phyloP scores from a whole-genome alignment of 2,113 vertebrate species.

The Murina feae region DNA sequence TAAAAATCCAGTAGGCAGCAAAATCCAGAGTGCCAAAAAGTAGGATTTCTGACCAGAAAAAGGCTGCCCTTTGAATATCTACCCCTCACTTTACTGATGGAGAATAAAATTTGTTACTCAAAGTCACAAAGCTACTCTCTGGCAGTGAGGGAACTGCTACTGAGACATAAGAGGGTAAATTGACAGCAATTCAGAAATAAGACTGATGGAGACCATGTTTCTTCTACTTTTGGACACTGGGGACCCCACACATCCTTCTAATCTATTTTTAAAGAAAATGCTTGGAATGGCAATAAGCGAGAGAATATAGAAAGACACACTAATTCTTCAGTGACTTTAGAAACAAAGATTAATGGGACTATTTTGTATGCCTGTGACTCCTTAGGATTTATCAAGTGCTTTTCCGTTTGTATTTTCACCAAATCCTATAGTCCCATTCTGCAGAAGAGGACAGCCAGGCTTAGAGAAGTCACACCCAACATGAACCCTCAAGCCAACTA shows the following conservation, averaged over 20 bases:
- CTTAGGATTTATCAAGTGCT: not conserved
- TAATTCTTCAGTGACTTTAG: not conserved
- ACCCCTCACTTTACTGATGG: not conserved
- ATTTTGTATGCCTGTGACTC: not conserved
- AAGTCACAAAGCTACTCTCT: not conserved
- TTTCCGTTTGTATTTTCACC: not conserved
- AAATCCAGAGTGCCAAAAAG: not conserved
- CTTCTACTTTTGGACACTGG: not conserved
- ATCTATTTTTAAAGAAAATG: constrained; percentile 27
- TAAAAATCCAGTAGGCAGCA: not conserved
- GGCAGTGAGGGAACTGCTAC: not conserved
- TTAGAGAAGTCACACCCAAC: not conserved
- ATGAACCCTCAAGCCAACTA: not conserved
- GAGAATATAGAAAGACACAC: not conserved
- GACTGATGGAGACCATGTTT: not conserved
- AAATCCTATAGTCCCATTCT: not conserved
- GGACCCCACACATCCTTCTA: not conserved
- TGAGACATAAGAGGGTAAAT: not conserved
- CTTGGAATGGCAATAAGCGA: not conserved
- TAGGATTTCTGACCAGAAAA: not conserved
- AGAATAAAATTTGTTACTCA: constrained; percentile 8
- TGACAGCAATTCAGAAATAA: not conserved
- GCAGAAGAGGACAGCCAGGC: not conserved
- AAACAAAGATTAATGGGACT: not conserved
- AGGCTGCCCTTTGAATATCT: not conserved